Evolutionary conservation across 1,140 invertebrate genomes (phyloP), one percentile per base, ranked within the genome.

Genomic region (Tribolium madens): DNA sequence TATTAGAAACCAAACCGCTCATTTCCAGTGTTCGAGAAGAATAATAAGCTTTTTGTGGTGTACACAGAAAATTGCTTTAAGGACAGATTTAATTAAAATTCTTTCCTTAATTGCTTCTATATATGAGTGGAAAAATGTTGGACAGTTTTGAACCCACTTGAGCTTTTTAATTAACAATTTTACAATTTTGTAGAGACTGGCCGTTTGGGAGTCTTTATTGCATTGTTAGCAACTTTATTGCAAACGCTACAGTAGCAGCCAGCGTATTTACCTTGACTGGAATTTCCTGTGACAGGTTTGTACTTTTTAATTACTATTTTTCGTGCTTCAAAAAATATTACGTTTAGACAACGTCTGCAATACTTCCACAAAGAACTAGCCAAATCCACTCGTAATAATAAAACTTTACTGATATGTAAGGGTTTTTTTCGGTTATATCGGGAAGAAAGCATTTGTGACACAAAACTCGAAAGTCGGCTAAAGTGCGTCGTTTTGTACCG

Each of bases 241-340:
- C 95, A 0, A 93, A 94, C 79, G 92, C 95, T 68, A 95, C 95
- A 0, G 95, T 97, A 0, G 92, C 95, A 0, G 93, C 94, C 0
- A 96, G 94, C 78, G 96, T 97, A n/a, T 95, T 97, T 82, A 97
- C 96, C 0, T 91, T 97, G 42, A 94, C 94, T 13, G 93, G 92
- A 50, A 94, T 95, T 78, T 93, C 93, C 0, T 91, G 94, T 82
- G 93, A 95, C 86, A 93, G 93, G 93, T 95, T 86, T 90, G 89
- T 78, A 73, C 21, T 64, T 36, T 33, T 33, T 48, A 74, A 74
- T 50, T 50, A 7, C 13, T 17, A 7, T 50, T 15, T 50, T 50
- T 12, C 13, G 48, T 15, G 46, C 13, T 50, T 7, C 2, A 42
- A 42, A 42, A 4, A 50, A 12, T 13, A 10, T 42, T 42, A 42